Percentiles rank a stretch among this genome's conserved stretches.
These are phyloP conservation scores for Mactromeris polynyma DNA, from an alignment of 2,888 invertebrate species.

Conservation along the genomic window DNA sequence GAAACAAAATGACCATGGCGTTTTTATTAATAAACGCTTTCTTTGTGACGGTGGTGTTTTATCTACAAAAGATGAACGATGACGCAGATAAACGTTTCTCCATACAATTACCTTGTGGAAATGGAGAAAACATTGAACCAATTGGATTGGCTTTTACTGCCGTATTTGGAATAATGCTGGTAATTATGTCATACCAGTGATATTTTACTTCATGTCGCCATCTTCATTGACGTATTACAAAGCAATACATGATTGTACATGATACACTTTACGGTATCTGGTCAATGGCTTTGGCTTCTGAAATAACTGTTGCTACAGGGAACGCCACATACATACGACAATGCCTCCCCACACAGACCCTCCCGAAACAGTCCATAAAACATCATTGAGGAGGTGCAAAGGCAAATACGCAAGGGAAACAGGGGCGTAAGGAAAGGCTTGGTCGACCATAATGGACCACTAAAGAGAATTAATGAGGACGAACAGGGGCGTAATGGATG, in stretches of 20 bases:
- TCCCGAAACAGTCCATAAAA: too few relatives aligned
- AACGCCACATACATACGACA: too few relatives aligned
- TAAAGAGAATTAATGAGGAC: too few relatives aligned
- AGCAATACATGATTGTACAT: background rate
- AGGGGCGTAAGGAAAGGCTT: too few relatives aligned
- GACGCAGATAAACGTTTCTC: background rate
- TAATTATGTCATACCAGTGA: background rate
- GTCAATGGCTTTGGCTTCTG: too few relatives aligned
- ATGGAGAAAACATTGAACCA: background rate
- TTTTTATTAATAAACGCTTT: background rate
- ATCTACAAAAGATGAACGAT: constrained; percentile 2
- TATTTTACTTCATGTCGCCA: background rate
- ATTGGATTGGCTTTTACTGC: background rate
- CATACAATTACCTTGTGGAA: background rate
- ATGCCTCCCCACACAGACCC: too few relatives aligned
- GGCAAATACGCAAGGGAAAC: too few relatives aligned
- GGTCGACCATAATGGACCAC: too few relatives aligned
- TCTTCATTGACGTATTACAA: background rate
- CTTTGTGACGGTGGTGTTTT: background rate
- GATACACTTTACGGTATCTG: background rate
- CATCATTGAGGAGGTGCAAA: too few relatives aligned
- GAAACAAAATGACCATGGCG: constrained; percentile 7
- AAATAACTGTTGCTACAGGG: too few relatives aligned
- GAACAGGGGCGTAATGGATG: too few relatives aligned
- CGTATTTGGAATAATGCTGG: constrained; percentile 4